These are phyloP conservation scores for Calypte anna DNA, from an alignment of 2,113 vertebrate species.

Conservation along the genomic window DNA sequence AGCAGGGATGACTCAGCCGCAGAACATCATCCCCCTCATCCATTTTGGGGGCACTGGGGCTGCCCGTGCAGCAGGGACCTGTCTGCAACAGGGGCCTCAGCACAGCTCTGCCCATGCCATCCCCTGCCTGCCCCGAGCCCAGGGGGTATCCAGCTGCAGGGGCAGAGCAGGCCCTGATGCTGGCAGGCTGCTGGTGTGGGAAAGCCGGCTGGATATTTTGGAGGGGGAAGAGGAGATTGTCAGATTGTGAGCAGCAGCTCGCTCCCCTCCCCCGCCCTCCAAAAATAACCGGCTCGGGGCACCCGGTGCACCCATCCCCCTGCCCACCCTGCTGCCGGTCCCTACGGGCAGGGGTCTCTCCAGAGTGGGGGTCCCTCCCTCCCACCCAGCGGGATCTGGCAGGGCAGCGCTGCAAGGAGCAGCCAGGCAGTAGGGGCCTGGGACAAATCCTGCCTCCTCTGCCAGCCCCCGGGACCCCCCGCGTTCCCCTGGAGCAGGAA, in stretches of 20 bases:
- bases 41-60: fast-evolving
- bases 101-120: not conserved
- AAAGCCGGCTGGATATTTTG: not conserved
- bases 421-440: not conserved
- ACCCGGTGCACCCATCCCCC: not conserved
- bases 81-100: fast-evolving
- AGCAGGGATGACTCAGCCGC: slow-evolving; percentile 43
- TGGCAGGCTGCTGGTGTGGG: fast-evolving
- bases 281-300: slow-evolving; percentile 11
- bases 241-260: not conserved
- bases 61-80: not conserved
- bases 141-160: fast-evolving
- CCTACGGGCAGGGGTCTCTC: not conserved
- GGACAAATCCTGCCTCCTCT: not conserved
- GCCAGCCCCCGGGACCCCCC: not conserved
- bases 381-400: fast-evolving
- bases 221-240: not conserved
- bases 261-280: slow-evolving; percentile 37
- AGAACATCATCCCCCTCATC: not conserved
- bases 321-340: not conserved
- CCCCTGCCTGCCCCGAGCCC: not conserved
- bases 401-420: not conserved
- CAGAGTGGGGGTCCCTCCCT: not conserved
- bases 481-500: not conserved
- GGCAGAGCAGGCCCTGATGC: not conserved